These are phyloP conservation scores for Brachionus calyciflorus DNA, from an alignment of 1,140 invertebrate genomes.

Conservation along the genomic window DNA sequence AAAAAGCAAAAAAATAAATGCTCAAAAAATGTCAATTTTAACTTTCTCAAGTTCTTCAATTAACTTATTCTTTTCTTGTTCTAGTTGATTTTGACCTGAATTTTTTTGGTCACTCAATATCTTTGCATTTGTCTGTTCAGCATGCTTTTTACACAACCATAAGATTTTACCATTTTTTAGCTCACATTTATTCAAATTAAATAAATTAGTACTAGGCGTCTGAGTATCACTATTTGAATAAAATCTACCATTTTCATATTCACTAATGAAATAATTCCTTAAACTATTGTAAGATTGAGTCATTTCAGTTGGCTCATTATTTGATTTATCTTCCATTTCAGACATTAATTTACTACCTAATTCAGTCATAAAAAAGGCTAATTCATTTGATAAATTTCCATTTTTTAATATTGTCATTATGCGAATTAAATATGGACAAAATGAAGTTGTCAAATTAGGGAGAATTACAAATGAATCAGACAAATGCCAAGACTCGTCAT, in stretches of 20 bases:
- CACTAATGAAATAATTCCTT: neutral
- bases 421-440: slow-evolving; percentile 6
- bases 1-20: no score
- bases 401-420: slow-evolving; percentile 33
- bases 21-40: neutral
- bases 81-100: neutral
- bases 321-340: slow-evolving; percentile 39
- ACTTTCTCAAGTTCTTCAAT: neutral
- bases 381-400: neutral
- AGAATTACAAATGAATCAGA: neutral
- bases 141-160: slow-evolving; percentile 56
- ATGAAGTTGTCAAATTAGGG: neutral
- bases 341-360: neutral
- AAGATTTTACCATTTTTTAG: slow-evolving; percentile 57
- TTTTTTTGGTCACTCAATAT: slow-evolving; percentile 1
- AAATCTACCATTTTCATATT: neutral
- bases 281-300: slow-evolving; percentile 6
- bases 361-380: neutral
- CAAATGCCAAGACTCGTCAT: slow-evolving; percentile 51
- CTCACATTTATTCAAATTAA: slow-evolving; percentile 49
- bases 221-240: no score
- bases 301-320: neutral
- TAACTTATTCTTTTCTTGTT: slow-evolving; percentile 16
- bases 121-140: neutral
- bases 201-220: neutral